A percentile compares a stretch with the other conserved stretches of the same genome.
phyloP scores from a whole-genome alignment of 1,140 invertebrate genomes.

The Drosophila novamexicana region DNA sequence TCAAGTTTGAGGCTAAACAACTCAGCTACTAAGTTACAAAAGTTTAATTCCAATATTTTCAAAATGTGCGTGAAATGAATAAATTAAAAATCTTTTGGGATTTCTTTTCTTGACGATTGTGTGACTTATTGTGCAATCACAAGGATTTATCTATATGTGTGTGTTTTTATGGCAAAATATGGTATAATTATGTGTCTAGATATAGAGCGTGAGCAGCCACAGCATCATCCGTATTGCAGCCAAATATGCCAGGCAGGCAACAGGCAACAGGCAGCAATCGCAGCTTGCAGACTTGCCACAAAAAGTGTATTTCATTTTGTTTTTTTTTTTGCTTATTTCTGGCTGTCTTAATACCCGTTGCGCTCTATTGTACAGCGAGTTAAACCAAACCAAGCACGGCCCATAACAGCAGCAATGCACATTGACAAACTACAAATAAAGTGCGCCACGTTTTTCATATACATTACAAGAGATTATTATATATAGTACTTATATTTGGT shows the following conservation, averaged over 20 bases:
- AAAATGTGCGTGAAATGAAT: neutral
- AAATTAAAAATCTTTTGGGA: neutral
- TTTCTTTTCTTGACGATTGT: neutral
- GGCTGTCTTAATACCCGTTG: constrained; percentile 1
- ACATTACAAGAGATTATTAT: constrained; percentile 12
- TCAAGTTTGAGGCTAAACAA: neutral
- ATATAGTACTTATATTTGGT: constrained; percentile 13
- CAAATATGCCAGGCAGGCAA: constrained; percentile 26
- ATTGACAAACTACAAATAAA: constrained; percentile 63
- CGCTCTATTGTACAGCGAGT: constrained; percentile 9
- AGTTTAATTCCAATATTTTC: no score
- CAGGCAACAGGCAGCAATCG: constrained; percentile 12
- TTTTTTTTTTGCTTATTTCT: neutral
- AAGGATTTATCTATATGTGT: constrained; percentile 11
- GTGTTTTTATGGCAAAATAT: constrained; percentile 20
- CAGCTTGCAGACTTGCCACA: constrained; percentile 38
- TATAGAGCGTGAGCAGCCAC: constrained; percentile 62
- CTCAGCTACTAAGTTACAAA: no score
- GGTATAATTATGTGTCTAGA: constrained; percentile 24
- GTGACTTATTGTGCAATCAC: constrained; percentile 55
- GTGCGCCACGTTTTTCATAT: constrained; percentile 42
- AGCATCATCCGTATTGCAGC: constrained; percentile 51
- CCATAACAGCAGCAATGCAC: constrained; percentile 44
- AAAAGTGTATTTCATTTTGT: neutral
- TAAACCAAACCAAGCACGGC: constrained; percentile 36